Evolutionary conservation across 2,113 vertebrate genomes (phyloP).

Genomic region (Onychostruthus taczanowskii): DNA sequence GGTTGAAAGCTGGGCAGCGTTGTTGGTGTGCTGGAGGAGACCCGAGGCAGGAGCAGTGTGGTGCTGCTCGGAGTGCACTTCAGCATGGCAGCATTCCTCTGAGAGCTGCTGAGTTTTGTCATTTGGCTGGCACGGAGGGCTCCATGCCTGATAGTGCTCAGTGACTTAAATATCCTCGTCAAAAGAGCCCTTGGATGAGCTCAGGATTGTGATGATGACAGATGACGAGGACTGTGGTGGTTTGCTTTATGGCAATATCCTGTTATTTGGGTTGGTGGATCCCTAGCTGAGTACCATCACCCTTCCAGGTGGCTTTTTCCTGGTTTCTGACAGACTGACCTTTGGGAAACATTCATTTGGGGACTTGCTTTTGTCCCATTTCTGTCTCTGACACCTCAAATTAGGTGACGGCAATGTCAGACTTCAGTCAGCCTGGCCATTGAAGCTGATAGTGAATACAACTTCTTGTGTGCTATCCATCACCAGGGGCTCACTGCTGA

Average conservation of each 20-base stretch:
- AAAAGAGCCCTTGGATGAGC: background rate
- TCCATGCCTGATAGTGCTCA: background rate
- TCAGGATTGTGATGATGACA: background rate
- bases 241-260: background rate
- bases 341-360: background rate
- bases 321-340: background rate
- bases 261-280: background rate
- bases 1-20: accelerated
- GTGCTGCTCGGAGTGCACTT: accelerated
- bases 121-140: accelerated
- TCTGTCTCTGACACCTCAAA: background rate
- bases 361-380: background rate
- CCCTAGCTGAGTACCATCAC: background rate
- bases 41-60: accelerated
- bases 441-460: background rate
- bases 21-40: background rate
- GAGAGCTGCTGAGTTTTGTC: background rate
- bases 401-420: background rate
- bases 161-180: background rate
- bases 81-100: accelerated
- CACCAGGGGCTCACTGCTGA: background rate
- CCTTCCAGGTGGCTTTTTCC: background rate
- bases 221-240: background rate
- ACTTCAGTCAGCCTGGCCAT: background rate
- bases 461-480: background rate